Base-by-base conservation (phyloP, 92 coral and sea anemone genomes). In the Montipora capitata region DNA sequence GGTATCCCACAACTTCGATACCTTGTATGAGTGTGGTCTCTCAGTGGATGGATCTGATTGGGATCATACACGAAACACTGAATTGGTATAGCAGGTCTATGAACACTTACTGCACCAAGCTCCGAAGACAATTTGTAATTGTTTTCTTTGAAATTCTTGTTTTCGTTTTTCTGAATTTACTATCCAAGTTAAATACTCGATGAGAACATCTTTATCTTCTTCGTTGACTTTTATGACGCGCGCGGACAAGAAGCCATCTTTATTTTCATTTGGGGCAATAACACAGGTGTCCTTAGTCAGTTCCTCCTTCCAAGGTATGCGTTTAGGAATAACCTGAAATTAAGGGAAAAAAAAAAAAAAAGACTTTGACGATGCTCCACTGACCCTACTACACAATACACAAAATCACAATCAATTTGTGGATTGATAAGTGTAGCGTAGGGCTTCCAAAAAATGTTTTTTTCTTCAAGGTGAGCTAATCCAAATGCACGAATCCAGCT, bases 51-150 rank as follows among this genome's bases (percentile, higher is more conserved):
- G 35, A 27, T 27, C 35, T 27, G 35, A 27, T 27, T 27, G 35
- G 35, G 35, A 27, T 27, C 35, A 27, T 27, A 27, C 35, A 27
- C 35, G 35, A 27, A 27, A 27, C 35, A 27, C 35, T 27, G 35
- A 27, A 27, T 27, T 27, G 2, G 35, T 27, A 27, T 27, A 27
- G 35, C 1, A n/a, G n/a, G n/a, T n/a, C n/a, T n/a, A 27, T 27
- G 35, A 27, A 27, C 10, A 64, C 71, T 66, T 20, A 66, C 71
- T 66, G 38, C 71, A 66, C 71, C 71, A 66, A 18, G 71, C 71
- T 10, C 71, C 35, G 35, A 18, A 66, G 13, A 66, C 71, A 35
- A 66, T 40, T 66, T 66, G 71, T 3, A 66, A 12, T 39, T 66
- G 40, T 27, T 66, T 9, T 11, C 71, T 66, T 7, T 66, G 17